Evolutionary conservation across 2,113 vertebrate genomes (phyloP), one percentile per base, ranked within the genome.

Genomic region (Dipodomys stephensi): DNA sequence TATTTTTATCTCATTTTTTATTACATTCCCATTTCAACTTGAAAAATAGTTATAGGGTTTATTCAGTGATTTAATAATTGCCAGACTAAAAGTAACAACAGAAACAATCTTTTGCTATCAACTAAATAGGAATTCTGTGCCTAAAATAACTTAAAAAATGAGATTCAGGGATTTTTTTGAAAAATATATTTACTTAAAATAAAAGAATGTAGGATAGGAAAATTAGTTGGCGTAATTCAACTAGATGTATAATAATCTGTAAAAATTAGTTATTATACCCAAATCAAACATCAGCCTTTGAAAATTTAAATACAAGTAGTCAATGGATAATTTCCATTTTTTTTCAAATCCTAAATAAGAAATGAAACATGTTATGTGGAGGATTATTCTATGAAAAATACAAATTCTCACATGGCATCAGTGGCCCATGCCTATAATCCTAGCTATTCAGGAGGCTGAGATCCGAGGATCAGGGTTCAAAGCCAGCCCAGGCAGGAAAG

Each of bases 91-190:
- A 88, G 91, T 76, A 76, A 80, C 35, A 80, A 91, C 27, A 80
- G 25, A 91, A 84, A 65, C 10, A 12, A 32, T 74, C 23, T 90
- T 89, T 94, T 88, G 35, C 46, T 91, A 27, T 84, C 79, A 87
- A 79, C 25, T 81, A 81, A 67, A 76, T 64, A 76, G 22, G 5
- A 80, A 93, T 74, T 46, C n/a, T 80, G 81, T 80, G 18, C 12
- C 22, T 57, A 20, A 71, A 81, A 64, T 69, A 93, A 80, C 71
- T 71, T 76, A 23, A 81, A 88, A 72, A 53, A 28, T 49, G 39
- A 68, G 19, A 57, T 57, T 83, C 20, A 64, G 87, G 10, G 15
- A 62, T 68, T 80, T 85, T 89, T 64, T 67, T 39, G 30, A 13
- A 6, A 62, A 73, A 73, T 64, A 84, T 4, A 79, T 62, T 39